Percentiles rank a stretch among this genome's conserved stretches.
phyloP scores from a whole-genome alignment of 2,797 vertebrate genomes.

The Amazonetta brasiliensis region DNA sequence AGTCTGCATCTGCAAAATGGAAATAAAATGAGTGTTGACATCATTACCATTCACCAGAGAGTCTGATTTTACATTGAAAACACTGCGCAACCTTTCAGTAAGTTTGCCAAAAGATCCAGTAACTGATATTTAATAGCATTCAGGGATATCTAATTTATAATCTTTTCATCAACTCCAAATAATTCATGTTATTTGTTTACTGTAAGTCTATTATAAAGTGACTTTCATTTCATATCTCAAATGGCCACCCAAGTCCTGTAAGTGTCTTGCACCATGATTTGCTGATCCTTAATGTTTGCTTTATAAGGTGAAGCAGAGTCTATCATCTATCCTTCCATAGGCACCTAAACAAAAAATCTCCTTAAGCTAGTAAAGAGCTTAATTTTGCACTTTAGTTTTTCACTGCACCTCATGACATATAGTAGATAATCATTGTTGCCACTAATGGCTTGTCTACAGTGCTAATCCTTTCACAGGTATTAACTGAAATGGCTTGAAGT shows the following conservation, averaged over 20 bases:
- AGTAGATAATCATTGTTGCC: constrained; percentile 23
- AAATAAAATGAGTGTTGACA: neutral
- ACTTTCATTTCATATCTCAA: neutral
- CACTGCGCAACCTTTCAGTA: neutral
- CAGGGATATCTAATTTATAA: neutral
- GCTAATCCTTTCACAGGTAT: constrained; percentile 58
- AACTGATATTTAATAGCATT: constrained; percentile 4
- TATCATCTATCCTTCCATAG: neutral
- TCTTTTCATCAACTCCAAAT: neutral
- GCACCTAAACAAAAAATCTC: constrained; percentile 35
- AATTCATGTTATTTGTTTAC: constrained; percentile 36
- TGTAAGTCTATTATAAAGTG: neutral
- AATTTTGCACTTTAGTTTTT: constrained; percentile 54
- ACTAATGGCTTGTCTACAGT: constrained; percentile 23
- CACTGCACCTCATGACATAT: neutral
- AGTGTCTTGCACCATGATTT: neutral
- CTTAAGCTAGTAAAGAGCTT: constrained; percentile 46
- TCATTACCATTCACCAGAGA: neutral
- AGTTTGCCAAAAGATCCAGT: neutral
- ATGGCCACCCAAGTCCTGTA: neutral
- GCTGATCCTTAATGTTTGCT: constrained; percentile 7
- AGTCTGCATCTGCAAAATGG: neutral
- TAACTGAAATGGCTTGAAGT: constrained; percentile 1
- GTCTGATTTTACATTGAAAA: constrained; percentile 15
- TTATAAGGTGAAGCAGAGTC: constrained; percentile 6